Conservation (phyloP, 2,888 invertebrate genomes). For the Phymatocera aterrima region DNA sequence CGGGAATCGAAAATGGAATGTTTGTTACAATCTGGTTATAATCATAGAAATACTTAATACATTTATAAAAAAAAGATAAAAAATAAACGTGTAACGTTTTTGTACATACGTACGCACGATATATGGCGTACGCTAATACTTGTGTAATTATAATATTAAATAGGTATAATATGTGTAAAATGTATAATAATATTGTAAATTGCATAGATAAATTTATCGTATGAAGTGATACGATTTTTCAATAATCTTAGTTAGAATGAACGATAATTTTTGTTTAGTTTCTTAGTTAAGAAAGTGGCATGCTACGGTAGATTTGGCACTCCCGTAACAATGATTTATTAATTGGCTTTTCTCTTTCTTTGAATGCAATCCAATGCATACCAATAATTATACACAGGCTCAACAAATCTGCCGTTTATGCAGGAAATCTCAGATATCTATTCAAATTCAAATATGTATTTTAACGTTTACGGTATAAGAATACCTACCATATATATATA, state of each 20-base stretch:
- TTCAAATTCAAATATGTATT: slow-evolving; percentile 64
- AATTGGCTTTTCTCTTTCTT: not conserved
- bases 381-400: slow-evolving; percentile 10
- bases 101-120: not conserved
- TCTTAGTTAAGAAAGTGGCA: slow-evolving; percentile 35
- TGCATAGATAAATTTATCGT: slow-evolving; percentile 8
- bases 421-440: slow-evolving; percentile 54
- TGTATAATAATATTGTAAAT: not conserved
- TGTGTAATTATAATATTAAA: slow-evolving; percentile 8
- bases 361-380: not conserved
- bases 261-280: slow-evolving; percentile 38
- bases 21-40: slow-evolving; percentile 57
- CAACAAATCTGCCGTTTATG: slow-evolving; percentile 37
- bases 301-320: slow-evolving; percentile 42
- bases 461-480: slow-evolving; percentile 58
- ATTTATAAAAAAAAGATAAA: no score
- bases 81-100: slow-evolving; percentile 36
- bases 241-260: no score
- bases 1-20: slow-evolving; percentile 29
- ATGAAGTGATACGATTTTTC: slow-evolving; percentile 35
- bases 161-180: not conserved
- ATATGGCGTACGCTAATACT: slow-evolving; percentile 30
- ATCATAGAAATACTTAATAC: slow-evolving; percentile 68
- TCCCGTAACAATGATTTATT: slow-evolving; percentile 14
- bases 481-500: slow-evolving; percentile 52